Conservation (phyloP, 1,140 invertebrate genomes). For the Aphaenogaster rudis region DNA sequence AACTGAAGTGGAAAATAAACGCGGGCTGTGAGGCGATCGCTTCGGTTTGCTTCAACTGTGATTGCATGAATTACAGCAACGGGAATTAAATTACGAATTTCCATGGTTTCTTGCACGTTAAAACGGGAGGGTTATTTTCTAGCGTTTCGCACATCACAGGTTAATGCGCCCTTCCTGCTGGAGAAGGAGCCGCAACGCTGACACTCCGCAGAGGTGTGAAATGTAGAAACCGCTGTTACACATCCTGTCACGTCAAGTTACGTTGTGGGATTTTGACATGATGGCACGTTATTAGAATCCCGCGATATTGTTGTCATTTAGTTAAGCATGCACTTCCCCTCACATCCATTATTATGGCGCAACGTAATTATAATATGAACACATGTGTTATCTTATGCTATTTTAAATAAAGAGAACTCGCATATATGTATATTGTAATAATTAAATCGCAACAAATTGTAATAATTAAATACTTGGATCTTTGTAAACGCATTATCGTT, state of each 20-base stretch:
- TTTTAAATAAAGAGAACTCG: neutral
- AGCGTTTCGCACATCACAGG: conserved; percentile 1
- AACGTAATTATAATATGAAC: conserved; percentile 38
- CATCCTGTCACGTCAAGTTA: conserved; percentile 49
- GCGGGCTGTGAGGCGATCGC: neutral
- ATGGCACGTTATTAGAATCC: conserved; percentile 55
- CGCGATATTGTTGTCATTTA: conserved; percentile 59
- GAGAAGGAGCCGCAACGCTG: conserved; percentile 46
- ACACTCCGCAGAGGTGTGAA: conserved; percentile 54
- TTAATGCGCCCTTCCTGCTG: conserved; percentile 17
- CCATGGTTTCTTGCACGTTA: conserved; percentile 30
- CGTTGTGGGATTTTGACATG: conserved; percentile 56
- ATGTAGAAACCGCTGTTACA: conserved; percentile 62
- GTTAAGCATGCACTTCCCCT: conserved; percentile 26
- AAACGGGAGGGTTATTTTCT: conserved; percentile 17
- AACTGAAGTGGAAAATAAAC: conserved; percentile 19
- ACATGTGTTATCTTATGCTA: neutral
- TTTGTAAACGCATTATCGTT: neutral
- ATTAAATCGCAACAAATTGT: neutral
- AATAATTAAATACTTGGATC: neutral
- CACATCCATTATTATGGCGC: neutral
- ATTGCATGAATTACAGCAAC: neutral
- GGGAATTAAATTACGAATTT: conserved; percentile 36
- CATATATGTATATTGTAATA: too few species aligned
- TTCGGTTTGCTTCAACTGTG: conserved; percentile 13